Percentiles rank a stretch among this genome's conserved stretches.
Conservation (phyloP, 2,113 vertebrate genomes). For the Cyprinodon tularosa region DNA sequence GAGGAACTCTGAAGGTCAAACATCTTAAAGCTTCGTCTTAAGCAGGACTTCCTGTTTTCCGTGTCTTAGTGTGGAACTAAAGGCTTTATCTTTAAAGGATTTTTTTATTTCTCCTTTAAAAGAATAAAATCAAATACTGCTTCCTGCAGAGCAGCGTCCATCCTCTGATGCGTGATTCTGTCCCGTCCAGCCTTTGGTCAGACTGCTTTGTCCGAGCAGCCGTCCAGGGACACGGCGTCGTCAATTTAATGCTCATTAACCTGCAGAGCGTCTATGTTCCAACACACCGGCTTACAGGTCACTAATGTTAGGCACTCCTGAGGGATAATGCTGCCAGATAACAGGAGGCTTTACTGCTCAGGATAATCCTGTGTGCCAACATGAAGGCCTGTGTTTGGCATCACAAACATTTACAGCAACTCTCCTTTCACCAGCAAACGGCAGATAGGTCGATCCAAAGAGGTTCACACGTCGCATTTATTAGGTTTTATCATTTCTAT, state of each 20-base stretch:
- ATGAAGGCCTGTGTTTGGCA: slow-evolving; percentile 41
- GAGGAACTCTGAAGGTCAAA: background rate
- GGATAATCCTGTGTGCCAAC: slow-evolving; percentile 60
- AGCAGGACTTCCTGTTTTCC: background rate
- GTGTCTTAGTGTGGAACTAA: too few relatives aligned
- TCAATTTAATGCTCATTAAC: slow-evolving; percentile 40
- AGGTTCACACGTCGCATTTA: background rate
- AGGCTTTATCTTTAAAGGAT: background rate
- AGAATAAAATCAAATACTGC: background rate
- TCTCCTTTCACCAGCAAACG: background rate
- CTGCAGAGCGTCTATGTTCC: slow-evolving; percentile 22
- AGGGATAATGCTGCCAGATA: slow-evolving; percentile 54
- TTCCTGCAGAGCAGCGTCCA: too few relatives aligned
- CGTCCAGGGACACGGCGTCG: background rate
- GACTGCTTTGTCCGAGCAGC: background rate
- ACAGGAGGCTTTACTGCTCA: slow-evolving; percentile 56
- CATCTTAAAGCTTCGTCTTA: background rate
- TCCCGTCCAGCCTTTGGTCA: background rate
- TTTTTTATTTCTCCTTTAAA: background rate
- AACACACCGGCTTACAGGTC: slow-evolving; percentile 54
- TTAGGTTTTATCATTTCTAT: background rate
- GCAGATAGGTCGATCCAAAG: background rate
- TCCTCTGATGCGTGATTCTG: too few relatives aligned
- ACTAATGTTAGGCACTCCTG: slow-evolving; percentile 49
- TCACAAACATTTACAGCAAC: slow-evolving; percentile 1